Evolutionary conservation across 2,113 vertebrate genomes (phyloP), one percentile per base, ranked within the genome.

Genomic region (Malurus elegans): DNA sequence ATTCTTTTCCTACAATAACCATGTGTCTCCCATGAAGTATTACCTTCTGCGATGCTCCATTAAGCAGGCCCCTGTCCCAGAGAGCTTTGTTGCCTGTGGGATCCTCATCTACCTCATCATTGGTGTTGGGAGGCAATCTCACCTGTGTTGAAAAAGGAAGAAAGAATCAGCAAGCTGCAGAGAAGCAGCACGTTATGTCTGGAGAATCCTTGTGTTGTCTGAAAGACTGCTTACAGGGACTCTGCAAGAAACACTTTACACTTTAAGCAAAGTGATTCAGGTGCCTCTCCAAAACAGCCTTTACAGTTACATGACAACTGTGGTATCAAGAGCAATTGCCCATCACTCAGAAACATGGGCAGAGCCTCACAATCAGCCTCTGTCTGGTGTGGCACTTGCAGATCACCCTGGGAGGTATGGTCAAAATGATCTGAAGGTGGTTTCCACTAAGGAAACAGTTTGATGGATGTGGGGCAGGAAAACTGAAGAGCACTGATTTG

Each of bases 21-120:
- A 5, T 0, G 7, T 31, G 26, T 32, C 44, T 67, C 50, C 54
- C 23, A 34, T 0, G 4, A 66, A 94, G 53, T 5, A 29, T 93
- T 98, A 99, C 99, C 99, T 99, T 99, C 95, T 99, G 99, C 2
- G 99, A 99, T 2, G 99, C 99, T 69, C 99, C 99, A 18, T 99
- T 99, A 21, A 99, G 99, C 28, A 99, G 98, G 4, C 99, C 99
- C 36, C 99, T 98, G 96, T 99, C 99, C 99, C 99, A 99, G 32
- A 99, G 96, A 4, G 99, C 99, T 97, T 99, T 99, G 98, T 99
- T 99, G 90, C 99, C 99, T 4, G 99, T 99, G 31, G 99, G 99
- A 95, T 99, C 99, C 91, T 99, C 99, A 74, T 99, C 99, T 29
- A 99, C 99, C 71, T 99, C 99, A 34, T 99, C 99, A 1, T 99